Evolutionary conservation across 2,113 vertebrate genomes (phyloP).

Genomic region (Echinops telfairi): DNA sequence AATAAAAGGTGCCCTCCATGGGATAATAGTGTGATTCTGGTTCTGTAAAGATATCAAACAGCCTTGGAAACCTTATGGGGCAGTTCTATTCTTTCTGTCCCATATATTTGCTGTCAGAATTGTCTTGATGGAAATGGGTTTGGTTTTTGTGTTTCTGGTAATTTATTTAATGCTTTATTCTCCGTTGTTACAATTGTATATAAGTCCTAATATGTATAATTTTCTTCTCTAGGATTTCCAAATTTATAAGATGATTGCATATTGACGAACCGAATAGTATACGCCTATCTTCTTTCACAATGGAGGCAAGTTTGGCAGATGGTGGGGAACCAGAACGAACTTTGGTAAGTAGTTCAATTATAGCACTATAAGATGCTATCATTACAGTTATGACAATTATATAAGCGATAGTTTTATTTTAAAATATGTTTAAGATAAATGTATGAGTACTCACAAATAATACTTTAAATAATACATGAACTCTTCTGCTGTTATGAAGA

Average conservation of each 20-base stretch:
- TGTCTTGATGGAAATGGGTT: not conserved
- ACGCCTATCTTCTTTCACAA: slow-evolving; percentile 80
- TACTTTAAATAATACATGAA: slow-evolving; percentile 30
- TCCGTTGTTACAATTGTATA: slow-evolving; percentile 37
- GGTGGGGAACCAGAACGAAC: slow-evolving; percentile 86
- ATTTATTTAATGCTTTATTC: slow-evolving; percentile 47
- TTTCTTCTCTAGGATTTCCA: slow-evolving; percentile 74
- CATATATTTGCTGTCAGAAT: too few relatives aligned
- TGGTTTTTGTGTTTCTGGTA: not conserved
- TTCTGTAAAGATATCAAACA: too few relatives aligned
- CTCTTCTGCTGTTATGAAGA: not conserved
- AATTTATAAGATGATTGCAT: slow-evolving; percentile 81
- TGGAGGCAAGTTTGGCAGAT: slow-evolving; percentile 85
- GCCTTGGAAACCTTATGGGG: too few relatives aligned
- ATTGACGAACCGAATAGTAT: slow-evolving; percentile 72
- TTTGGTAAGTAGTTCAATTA: slow-evolving; percentile 86
- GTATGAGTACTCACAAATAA: not conserved
- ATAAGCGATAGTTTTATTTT: not conserved
- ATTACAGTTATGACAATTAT: not conserved
- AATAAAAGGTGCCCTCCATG: too few relatives aligned
- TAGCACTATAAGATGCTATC: not conserved
- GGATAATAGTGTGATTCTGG: too few relatives aligned
- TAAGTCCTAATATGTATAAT: slow-evolving; percentile 50
- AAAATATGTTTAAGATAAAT: not conserved
- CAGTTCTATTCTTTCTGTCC: too few relatives aligned